Base-by-base conservation (phyloP, 2,113 vertebrate genomes). In the Dromiciops gliroides region DNA sequence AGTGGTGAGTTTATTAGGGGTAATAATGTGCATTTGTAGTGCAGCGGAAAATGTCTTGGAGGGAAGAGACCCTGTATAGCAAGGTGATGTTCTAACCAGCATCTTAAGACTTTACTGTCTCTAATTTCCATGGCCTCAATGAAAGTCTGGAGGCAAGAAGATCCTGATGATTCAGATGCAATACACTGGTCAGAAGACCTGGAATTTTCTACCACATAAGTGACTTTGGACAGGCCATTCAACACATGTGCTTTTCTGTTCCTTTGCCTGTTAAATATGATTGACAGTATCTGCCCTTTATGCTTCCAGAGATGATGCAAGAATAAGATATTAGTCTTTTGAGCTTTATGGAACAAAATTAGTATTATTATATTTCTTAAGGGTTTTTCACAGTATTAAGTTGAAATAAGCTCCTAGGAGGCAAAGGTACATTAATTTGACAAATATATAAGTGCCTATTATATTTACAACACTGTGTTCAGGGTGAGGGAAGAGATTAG, bases 1-100 rank as follows among this genome's bases (percentile, higher is more conserved):
- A 50, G 75, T 89, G 92, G 98, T 96, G 98, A 97, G 94, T 97
- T 98, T 97, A 97, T 98, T 97, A 94, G 91, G 91, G 90, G 53
- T 56, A 89, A 93, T 96, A 83, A 94, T 56, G 89, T 92, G 89
- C 94, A 48, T 51, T 95, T 96, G 91, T 75, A 60, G 92, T 91
- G 96, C 97, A 96, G 95, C 95, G 95, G 89, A 90, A 95, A n/a
- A 26, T 93, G 90, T 96, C 91, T 96, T 95, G 95, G 56, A 88
- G 95, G 93, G 94, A 97, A 97, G 95, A 95, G 91, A 95, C 93
- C 94, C 91, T 11, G 12, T 94, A 96, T 67, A 93, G 91, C 0
- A 11, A 93, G 11, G 11, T 48, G 3, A 0, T 53, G 28, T 56
- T 14, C 88, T 94, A 16, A 0, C 6, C 16, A 47, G 88, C 24